Percentiles rank a stretch among this genome's conserved stretches.
These are phyloP conservation scores for Salmo trutta DNA, from an alignment of 2,797 vertebrate species.

Conservation along the genomic window DNA sequence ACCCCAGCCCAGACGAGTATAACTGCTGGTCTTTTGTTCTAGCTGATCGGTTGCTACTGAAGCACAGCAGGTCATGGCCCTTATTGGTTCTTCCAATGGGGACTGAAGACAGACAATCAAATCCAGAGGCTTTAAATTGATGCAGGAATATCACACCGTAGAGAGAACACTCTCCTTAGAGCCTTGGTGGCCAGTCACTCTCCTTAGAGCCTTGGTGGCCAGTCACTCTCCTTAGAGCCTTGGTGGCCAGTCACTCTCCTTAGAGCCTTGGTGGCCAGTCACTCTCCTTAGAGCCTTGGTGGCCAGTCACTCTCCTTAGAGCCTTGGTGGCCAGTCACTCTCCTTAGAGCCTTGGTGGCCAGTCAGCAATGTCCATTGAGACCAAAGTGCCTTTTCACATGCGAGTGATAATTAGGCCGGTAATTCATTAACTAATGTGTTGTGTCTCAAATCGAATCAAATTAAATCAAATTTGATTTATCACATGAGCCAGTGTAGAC, in stretches of 20 bases:
- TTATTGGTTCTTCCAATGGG: not conserved
- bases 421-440: slow-evolving; percentile 32
- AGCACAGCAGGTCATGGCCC: not conserved
- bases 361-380: not conserved
- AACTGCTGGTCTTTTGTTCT: not conserved
- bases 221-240: no score
- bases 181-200: not conserved
- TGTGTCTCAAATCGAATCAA: not conserved
- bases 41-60: not conserved
- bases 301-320: no score
- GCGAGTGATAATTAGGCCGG: slow-evolving; percentile 56
- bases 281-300: no score
- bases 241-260: no score
- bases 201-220: no score
- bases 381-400: slow-evolving; percentile 48
- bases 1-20: no score
- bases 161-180: slow-evolving; percentile 22
- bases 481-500: no score
- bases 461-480: no score
- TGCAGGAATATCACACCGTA: slow-evolving; percentile 55
- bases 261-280: no score
- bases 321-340: no score
- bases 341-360: not conserved
- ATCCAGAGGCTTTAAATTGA: slow-evolving; percentile 35
- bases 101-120: not conserved